Percentiles rank a stretch among this genome's conserved stretches.
phyloP scores from a whole-genome alignment of 2,113 vertebrate species.

The Scopus umbretta region DNA sequence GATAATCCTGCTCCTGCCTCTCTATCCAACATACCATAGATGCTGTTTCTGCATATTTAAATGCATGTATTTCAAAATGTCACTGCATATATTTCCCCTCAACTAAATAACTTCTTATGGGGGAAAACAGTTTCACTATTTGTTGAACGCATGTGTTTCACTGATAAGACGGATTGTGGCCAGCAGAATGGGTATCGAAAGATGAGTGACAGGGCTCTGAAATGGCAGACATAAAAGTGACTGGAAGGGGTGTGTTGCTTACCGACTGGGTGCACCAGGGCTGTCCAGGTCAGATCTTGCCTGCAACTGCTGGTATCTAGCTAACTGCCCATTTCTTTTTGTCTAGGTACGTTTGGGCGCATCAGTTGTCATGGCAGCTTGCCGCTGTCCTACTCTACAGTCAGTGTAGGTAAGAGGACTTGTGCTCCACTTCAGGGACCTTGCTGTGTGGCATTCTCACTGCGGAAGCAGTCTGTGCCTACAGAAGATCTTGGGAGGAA shows the following conservation, averaged over 20 bases:
- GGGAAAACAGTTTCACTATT: neutral
- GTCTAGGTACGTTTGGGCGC: constrained; percentile 62
- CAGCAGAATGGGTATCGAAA: neutral
- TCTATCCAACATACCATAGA: neutral
- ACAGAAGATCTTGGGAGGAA: neutral
- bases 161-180: accelerated
- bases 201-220: neutral
- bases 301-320: neutral
- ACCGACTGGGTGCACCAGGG: neutral
- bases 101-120: neutral
- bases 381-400: constrained; percentile 60
- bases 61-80: neutral
- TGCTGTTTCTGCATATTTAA: neutral
- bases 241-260: neutral
- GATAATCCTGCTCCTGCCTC: neutral
- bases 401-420: constrained; percentile 47
- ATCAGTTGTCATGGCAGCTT: constrained; percentile 49
- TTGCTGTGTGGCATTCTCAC: neutral
- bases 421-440: neutral
- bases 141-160: neutral
- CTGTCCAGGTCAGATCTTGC: neutral
- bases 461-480: neutral
- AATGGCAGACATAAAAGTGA: neutral
- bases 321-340: neutral
- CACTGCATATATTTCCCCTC: neutral